phyloP scores from a whole-genome alignment of 2,113 vertebrate species.

The Mola mola region DNA sequence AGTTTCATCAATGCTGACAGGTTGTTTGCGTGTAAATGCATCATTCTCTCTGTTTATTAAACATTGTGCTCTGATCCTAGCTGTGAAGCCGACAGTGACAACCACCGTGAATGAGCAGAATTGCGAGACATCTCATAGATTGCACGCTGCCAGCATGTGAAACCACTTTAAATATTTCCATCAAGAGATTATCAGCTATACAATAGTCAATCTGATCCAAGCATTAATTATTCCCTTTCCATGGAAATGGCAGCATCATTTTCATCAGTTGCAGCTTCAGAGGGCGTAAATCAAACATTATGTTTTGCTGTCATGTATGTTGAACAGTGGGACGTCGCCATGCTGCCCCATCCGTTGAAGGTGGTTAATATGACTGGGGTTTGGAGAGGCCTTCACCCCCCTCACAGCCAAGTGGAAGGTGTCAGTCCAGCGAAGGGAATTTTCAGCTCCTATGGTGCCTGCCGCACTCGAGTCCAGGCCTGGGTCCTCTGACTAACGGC shows the following conservation, averaged over 20 bases:
- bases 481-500: slow-evolving; percentile 23
- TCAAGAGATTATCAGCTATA: slow-evolving; percentile 26
- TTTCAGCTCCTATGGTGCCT: neutral
- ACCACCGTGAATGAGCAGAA: slow-evolving; percentile 22
- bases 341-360: slow-evolving; percentile 17
- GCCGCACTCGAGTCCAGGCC: neutral
- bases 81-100: slow-evolving; percentile 45
- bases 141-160: slow-evolving; percentile 20
- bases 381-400: slow-evolving; percentile 10
- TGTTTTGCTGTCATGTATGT: slow-evolving; percentile 22
- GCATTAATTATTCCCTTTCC: slow-evolving; percentile 42
- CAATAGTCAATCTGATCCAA: slow-evolving; percentile 30
- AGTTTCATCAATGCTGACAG: too few species aligned
- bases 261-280: slow-evolving; percentile 15
- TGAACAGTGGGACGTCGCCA: slow-evolving; percentile 21
- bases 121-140: slow-evolving; percentile 28
- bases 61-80: slow-evolving; percentile 22
- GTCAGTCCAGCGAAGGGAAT: slow-evolving; percentile 11
- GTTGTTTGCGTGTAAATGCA: too few species aligned
- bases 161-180: slow-evolving; percentile 29
- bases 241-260: neutral
- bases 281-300: slow-evolving; percentile 41
- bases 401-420: slow-evolving; percentile 42
- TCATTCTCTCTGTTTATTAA: slow-evolving; percentile 8
- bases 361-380: neutral